phyloP scores from a whole-genome alignment of 2,797 vertebrate species.

The Galaxias olidus region DNA sequence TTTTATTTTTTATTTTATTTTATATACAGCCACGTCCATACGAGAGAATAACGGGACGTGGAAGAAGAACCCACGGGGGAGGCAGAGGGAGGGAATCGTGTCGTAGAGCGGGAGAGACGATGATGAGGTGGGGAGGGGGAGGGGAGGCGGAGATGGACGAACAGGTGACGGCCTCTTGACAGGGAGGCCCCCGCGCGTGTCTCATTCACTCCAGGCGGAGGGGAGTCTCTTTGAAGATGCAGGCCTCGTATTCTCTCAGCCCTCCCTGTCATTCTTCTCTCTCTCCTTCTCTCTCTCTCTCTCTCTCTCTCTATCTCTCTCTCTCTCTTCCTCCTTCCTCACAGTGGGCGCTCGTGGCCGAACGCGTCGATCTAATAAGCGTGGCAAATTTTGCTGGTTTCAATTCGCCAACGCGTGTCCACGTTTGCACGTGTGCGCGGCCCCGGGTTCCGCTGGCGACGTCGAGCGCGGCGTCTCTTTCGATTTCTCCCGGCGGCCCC shows the following conservation, averaged over 20 bases:
- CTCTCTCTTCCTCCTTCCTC: slow-evolving; percentile 6
- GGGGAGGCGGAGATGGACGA: slow-evolving; percentile 21
- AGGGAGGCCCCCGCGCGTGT: slow-evolving; percentile 12
- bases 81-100: neutral
- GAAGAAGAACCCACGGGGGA: slow-evolving; percentile 1
- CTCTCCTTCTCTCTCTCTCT: slow-evolving; percentile 5
- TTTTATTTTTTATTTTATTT: too few relatives aligned
- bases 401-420: too few relatives aligned
- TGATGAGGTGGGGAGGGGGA: slow-evolving; percentile 10
- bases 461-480: too few relatives aligned
- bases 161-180: slow-evolving; percentile 18
- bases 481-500: too few relatives aligned
- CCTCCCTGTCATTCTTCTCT: slow-evolving; percentile 5
- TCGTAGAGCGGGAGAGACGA: neutral
- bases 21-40: too few relatives aligned
- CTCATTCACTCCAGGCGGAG: slow-evolving; percentile 12
- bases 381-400: too few relatives aligned
- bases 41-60: too few relatives aligned
- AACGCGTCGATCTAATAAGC: too few relatives aligned
- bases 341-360: slow-evolving; percentile 2
- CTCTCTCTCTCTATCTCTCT: neutral
- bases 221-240: slow-evolving; percentile 27
- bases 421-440: too few relatives aligned
- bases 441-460: too few relatives aligned
- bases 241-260: neutral